phyloP scores from a whole-genome alignment of 2,113 vertebrate species.

The Oreotrochilus melanogaster region DNA sequence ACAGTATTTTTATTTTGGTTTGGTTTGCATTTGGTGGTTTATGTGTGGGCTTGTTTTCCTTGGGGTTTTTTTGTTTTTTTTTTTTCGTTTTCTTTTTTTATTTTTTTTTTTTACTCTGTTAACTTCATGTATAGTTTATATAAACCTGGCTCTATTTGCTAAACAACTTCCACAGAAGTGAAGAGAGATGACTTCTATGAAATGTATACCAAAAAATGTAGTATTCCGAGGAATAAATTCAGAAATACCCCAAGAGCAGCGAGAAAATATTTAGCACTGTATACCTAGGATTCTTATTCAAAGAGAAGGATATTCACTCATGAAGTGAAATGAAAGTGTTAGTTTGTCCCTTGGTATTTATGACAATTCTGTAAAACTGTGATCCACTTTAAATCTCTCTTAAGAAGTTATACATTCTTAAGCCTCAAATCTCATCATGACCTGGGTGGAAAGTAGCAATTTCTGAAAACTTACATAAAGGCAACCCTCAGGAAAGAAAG shows the following conservation, averaged over 20 bases:
- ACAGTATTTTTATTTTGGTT: accelerated
- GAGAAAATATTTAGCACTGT: background rate
- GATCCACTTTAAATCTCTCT: background rate
- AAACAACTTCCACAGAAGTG: background rate
- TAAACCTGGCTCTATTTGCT: background rate
- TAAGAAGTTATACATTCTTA: background rate
- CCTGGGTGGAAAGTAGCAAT: background rate
- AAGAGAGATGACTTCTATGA: background rate
- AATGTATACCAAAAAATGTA: background rate
- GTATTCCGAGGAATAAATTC: background rate
- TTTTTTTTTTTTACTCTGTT: background rate
- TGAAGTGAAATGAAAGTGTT: background rate
- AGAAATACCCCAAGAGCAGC: background rate
- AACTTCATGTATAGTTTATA: background rate
- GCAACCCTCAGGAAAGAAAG: background rate
- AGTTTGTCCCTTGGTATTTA: background rate
- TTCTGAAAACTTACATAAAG: background rate
- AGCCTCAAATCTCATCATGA: background rate
- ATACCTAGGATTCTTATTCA: background rate
- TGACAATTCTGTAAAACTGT: background rate
- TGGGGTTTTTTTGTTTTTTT: too few relatives aligned
- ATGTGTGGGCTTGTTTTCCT: background rate
- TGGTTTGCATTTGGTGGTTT: background rate
- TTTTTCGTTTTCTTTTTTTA: too few relatives aligned
- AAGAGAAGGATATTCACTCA: background rate